phyloP scores from a whole-genome alignment of 2,888 invertebrate genomes.

The Brenthis daphne region DNA sequence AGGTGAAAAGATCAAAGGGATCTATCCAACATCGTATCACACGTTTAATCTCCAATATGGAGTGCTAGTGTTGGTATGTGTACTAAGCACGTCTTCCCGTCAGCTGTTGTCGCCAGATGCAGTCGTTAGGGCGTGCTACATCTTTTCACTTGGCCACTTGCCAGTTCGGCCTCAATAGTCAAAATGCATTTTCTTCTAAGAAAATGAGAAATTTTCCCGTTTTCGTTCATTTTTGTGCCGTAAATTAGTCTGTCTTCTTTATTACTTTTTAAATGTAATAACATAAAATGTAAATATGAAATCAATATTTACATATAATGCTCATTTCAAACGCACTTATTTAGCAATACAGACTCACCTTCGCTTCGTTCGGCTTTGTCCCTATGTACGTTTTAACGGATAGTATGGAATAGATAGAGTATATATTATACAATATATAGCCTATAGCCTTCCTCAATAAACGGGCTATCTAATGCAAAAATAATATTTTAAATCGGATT shows the following conservation, averaged over 20 bases:
- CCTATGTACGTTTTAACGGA: no score
- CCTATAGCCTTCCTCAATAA: no score
- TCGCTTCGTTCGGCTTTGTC: no score
- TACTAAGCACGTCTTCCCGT: constrained; percentile 9
- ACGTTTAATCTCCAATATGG: constrained; percentile 1
- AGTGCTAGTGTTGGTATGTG: not conserved
- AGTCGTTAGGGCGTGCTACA: constrained; percentile 30
- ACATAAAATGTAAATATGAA: no score
- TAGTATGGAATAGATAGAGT: no score
- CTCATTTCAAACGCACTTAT: no score
- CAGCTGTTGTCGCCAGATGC: constrained; percentile 32
- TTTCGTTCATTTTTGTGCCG: constrained; percentile 6
- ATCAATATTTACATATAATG: no score
- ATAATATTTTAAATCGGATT: no score
- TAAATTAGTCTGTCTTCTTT: not conserved
- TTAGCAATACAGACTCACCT: no score
- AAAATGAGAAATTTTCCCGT: constrained; percentile 16
- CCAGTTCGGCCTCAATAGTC: constrained; percentile 28
- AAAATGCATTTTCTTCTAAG: constrained; percentile 22
- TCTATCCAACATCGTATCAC: not conserved
- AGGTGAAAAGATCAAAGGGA: not conserved
- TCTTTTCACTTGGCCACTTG: constrained; percentile 32
- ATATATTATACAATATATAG: no score
- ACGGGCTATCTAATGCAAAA: no score
- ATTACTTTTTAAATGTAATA: no score